Conservation (phyloP, 2,797 vertebrate genomes). For the Brotula barbata region DNA sequence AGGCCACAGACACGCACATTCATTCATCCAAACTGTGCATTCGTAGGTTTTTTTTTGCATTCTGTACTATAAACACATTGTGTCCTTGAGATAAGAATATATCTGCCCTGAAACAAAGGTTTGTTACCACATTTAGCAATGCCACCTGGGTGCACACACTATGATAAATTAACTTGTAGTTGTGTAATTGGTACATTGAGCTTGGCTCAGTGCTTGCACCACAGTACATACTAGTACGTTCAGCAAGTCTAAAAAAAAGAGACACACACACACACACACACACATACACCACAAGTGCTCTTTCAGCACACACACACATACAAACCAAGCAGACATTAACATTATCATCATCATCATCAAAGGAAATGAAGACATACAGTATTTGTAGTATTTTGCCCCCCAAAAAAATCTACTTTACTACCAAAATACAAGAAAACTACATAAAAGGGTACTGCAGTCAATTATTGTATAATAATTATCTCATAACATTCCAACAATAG, state of each 20-base stretch:
- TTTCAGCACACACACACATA: too few species aligned
- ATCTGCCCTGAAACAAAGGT: constrained; percentile 23
- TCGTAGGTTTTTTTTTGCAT: constrained; percentile 13
- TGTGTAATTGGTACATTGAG: not conserved
- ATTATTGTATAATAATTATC: too few species aligned
- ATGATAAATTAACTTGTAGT: not conserved
- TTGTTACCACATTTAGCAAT: constrained; percentile 16
- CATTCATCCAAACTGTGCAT: not conserved
- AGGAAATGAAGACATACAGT: too few species aligned
- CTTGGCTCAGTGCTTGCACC: not conserved
- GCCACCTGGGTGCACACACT: constrained; percentile 26
- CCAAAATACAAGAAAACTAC: too few species aligned
- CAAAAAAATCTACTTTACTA: too few species aligned
- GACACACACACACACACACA: too few species aligned
- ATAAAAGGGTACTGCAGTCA: too few species aligned
- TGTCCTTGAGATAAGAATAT: constrained; percentile 31
- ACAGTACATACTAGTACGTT: not conserved
- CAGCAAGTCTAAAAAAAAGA: not conserved
- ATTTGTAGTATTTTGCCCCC: too few species aligned
- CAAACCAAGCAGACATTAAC: too few species aligned
- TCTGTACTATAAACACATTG: not conserved
- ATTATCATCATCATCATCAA: too few species aligned
- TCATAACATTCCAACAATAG: too few species aligned
- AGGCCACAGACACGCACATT: constrained; percentile 1
- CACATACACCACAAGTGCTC: too few species aligned